Percentiles rank a stretch among this genome's conserved stretches.
phyloP scores from a whole-genome alignment of 2,113 vertebrate genomes.

The Synodontis membranacea region DNA sequence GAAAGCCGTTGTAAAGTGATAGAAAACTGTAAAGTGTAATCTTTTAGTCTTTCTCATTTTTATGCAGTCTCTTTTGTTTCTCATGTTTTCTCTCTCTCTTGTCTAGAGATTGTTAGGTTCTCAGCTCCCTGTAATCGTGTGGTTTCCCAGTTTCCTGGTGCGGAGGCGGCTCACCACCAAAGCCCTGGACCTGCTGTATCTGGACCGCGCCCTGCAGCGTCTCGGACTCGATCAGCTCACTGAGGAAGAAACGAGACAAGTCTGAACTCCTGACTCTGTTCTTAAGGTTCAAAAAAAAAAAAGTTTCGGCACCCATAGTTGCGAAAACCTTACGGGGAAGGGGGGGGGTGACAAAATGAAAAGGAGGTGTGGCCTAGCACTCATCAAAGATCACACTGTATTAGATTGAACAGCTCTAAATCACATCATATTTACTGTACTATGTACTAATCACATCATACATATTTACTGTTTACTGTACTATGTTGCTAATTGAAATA shows the following conservation, averaged over 20 bases:
- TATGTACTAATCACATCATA: too few relatives aligned
- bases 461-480: too few relatives aligned
- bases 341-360: neutral
- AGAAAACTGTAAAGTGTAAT: neutral
- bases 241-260: conserved; percentile 71
- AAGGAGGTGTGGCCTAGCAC: neutral
- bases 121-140: conserved; percentile 74
- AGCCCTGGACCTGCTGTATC: conserved; percentile 68
- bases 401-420: neutral
- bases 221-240: conserved; percentile 70
- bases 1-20: neutral
- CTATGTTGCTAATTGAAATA: neutral
- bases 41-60: too few relatives aligned
- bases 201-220: conserved; percentile 73
- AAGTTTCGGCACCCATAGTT: neutral
- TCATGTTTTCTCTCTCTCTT: neutral
- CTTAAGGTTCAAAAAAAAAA: too few relatives aligned
- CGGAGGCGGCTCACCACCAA: conserved; percentile 69
- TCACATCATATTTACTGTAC: neutral
- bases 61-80: neutral
- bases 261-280: conserved; percentile 56
- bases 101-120: conserved; percentile 72
- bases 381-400: neutral
- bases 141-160: conserved; percentile 69
- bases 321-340: neutral